Conservation (phyloP, 2,888 invertebrate species). For the Lycaena phlaeas region DNA sequence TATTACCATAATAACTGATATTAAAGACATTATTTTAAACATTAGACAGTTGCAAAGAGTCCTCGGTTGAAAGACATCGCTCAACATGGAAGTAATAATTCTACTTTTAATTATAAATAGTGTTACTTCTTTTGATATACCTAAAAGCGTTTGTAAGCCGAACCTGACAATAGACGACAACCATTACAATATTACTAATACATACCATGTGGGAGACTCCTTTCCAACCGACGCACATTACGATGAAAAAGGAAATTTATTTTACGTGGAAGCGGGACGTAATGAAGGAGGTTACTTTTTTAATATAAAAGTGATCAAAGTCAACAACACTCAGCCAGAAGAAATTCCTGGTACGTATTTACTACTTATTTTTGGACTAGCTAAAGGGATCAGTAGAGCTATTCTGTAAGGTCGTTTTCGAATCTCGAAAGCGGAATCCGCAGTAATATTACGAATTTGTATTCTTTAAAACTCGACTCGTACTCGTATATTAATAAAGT, state of each 20-base stretch:
- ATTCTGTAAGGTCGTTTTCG: too few species aligned
- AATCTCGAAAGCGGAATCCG: too few species aligned
- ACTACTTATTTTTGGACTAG: too few species aligned
- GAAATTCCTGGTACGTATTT: conserved; percentile 43
- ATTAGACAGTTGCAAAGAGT: not conserved
- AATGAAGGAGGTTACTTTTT: conserved; percentile 38
- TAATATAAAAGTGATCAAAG: conserved; percentile 38
- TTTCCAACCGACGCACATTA: conserved; percentile 49
- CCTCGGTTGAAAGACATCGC: not conserved
- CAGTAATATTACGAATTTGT: too few species aligned
- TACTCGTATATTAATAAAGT: too few species aligned
- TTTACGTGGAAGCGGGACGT: conserved; percentile 40
- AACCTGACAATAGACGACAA: conserved; percentile 43
- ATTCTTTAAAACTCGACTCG: too few species aligned
- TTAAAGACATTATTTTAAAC: not conserved
- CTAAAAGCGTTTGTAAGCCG: conserved; percentile 30
- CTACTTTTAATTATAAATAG: conserved; percentile 24
- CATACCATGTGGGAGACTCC: conserved; percentile 34
- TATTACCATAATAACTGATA: not conserved
- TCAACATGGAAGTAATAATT: conserved; percentile 26
- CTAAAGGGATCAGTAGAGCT: too few species aligned
- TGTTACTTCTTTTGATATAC: conserved; percentile 42
- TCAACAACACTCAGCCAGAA: conserved; percentile 28
- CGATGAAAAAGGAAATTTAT: conserved; percentile 46
- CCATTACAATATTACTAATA: conserved; percentile 34